Evolutionary conservation across 2,888 invertebrate species (phyloP).

Genomic region (Rhodophaea formosa): DNA sequence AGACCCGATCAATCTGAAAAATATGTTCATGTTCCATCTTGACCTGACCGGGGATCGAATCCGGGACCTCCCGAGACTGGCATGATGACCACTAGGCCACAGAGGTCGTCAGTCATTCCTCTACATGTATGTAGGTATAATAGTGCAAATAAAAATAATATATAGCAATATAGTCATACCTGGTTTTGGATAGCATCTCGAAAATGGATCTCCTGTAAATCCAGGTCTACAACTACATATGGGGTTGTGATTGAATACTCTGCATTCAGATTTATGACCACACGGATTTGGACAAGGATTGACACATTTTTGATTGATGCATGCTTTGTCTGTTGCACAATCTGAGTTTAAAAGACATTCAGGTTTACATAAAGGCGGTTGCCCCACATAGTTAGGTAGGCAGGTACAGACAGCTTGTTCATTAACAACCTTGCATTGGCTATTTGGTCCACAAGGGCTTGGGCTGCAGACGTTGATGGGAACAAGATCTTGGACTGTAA

Average conservation of each 20-base stretch:
- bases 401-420: slow-evolving; percentile 86
- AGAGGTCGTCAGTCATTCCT: too few relatives aligned
- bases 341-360: slow-evolving; percentile 86
- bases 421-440: slow-evolving; percentile 81
- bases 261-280: slow-evolving; percentile 85
- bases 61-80: too few relatives aligned
- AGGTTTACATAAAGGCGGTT: slow-evolving; percentile 85
- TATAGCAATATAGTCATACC: slow-evolving; percentile 43
- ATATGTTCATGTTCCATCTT: too few relatives aligned
- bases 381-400: slow-evolving; percentile 84
- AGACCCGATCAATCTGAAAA: too few relatives aligned
- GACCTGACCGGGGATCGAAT: too few relatives aligned
- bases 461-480: slow-evolving; percentile 78
- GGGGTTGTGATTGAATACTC: slow-evolving; percentile 86
- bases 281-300: slow-evolving; percentile 88
- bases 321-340: slow-evolving; percentile 83
- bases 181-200: slow-evolving; percentile 82
- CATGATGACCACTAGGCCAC: too few relatives aligned
- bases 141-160: too few relatives aligned
- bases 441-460: slow-evolving; percentile 83
- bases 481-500: slow-evolving; percentile 62
- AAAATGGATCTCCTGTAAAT: slow-evolving; percentile 84
- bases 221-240: slow-evolving; percentile 85
- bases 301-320: slow-evolving; percentile 85
- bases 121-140: too few relatives aligned